Base-by-base conservation (phyloP, 2,888 invertebrate species). In the Mimumesa dahlbomi region DNA sequence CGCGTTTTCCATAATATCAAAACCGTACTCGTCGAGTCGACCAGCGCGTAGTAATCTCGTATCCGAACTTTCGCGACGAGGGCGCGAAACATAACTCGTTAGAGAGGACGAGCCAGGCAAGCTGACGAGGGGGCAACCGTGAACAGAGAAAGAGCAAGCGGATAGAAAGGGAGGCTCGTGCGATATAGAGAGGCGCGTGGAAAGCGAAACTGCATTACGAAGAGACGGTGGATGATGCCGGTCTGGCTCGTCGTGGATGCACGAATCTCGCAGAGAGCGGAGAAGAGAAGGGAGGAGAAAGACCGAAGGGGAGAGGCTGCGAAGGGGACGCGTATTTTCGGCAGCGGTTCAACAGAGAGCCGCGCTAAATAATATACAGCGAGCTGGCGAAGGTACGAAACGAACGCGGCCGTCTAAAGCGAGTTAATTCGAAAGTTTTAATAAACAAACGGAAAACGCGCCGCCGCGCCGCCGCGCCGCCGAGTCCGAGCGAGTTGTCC, bases 381-480 rank as follows among this genome's bases (percentile, higher is more conserved):
- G 59, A 48, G 54, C 43, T 42, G 42, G 58, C 43, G 61, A 71
- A 72, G 65, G 73, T 50, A 57, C 62, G 57, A 77, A 81, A 70
- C 58, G 64, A 77, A 66, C 61, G 56, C 62, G 69, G n/a, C n/a
- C n/a, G n/a, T 52, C 42, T 58, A 58, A 73, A 74, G 56, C 63
- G 66, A 79, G 84, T 81, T 84, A 82, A 84, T 83, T 79, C 76
- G 67, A 67, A 84, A 84, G 82, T 83, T 86, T 83, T 85, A 85
- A 85, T 84, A 84, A 82, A 82, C 82, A 82, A 81, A 69, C 50
- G 25, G n/a, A n/a, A n/a, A n/a, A n/a, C n/a, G n/a, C n/a, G n/a
- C n/a, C n/a, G n/a, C n/a, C n/a, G n/a, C n/a, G n/a, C n/a, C n/a
- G n/a, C n/a, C n/a, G n/a, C n/a, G n/a, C n/a, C n/a, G n/a, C n/a